These are phyloP conservation scores for Eupithecia dodoneata DNA, from an alignment of 2,888 invertebrate genomes.

Conservation along the genomic window DNA sequence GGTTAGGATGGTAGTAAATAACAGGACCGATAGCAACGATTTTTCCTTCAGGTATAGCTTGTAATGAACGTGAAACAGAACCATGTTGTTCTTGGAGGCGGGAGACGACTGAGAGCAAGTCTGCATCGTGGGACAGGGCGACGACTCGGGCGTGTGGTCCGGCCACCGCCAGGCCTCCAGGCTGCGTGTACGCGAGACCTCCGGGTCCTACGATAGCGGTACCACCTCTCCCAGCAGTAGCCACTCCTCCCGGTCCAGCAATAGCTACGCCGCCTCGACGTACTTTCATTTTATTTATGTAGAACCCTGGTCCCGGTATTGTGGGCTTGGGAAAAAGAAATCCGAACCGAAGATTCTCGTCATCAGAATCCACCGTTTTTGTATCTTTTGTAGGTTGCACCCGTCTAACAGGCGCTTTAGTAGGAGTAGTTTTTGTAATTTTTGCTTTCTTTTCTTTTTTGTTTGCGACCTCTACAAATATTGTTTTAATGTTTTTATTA, in stretches of 20 bases:
- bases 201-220: conserved; percentile 92
- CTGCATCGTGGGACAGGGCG: conserved; percentile 85
- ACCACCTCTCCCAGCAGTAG: conserved; percentile 91
- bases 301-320: conserved; percentile 85
- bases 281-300: conserved; percentile 88
- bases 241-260: conserved; percentile 92
- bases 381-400: conserved; percentile 52
- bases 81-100: conserved; percentile 71
- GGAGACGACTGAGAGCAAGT: conserved; percentile 82
- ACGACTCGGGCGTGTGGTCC: conserved; percentile 89
- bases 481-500: conserved; percentile 58
- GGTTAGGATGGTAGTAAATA: conserved; percentile 86
- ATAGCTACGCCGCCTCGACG: conserved; percentile 91
- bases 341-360: conserved; percentile 47
- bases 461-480: conserved; percentile 43
- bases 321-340: conserved; percentile 55
- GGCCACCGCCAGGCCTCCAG: conserved; percentile 89
- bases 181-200: conserved; percentile 90
- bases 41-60: conserved; percentile 86
- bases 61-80: conserved; percentile 69
- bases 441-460: conserved; percentile 8
- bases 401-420: conserved; percentile 59
- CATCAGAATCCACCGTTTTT: conserved; percentile 50
- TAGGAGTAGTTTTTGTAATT: conserved; percentile 50
- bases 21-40: conserved; percentile 90